Base-by-base conservation (phyloP, 1,140 invertebrate species). In the Mercenaria mercenaria region DNA sequence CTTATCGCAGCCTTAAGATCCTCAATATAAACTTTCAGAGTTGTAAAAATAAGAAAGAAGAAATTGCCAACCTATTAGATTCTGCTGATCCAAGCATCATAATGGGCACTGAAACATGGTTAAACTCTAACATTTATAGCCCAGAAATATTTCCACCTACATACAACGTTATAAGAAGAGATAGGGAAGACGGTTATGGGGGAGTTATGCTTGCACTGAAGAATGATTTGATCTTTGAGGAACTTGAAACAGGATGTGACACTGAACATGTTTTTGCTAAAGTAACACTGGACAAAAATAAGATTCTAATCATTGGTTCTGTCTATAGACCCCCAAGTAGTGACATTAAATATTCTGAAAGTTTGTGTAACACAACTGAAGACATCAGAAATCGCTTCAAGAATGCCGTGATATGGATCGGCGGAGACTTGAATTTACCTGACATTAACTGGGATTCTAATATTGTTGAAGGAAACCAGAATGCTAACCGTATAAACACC, bases 391-490 rank as follows among this genome's bases (percentile, higher is more conserved):
- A 47, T 34, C 0, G 20, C 8, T 34, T 39, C 39, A 76, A 43
- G 47, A 72, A 77, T 29, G 59, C 88, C 26, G 32, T 47, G 4
- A 34, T 85, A 6, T 90, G 82, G 89, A 32, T 90, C 37, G 50
- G 43, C n/a, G 89, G 83, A 18, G 89, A 90, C 50, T 32, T 86
- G 39, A 91, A 88, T 34, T n/a, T 83, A 37, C 64, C 84, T 34
- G 67, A 72, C 67, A 72, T 72, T 18, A 72, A 72, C 67, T 72
- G 67, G 67, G 18, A 4, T 8, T 39, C 18, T 1, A 72, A 72
- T 6, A 72, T 34, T 20, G 39, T 76, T 3, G 72, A 76, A 34
- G 72, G 72, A 11, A 76, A 76, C 26, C 39, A 76, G 43, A 76
- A 76, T 29, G 2, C 43, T 11, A 47, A 15, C 41, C n/a, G 26